Evolutionary conservation across 2,797 vertebrate genomes (phyloP).

Genomic region (Triplophysa yarkandensis): DNA sequence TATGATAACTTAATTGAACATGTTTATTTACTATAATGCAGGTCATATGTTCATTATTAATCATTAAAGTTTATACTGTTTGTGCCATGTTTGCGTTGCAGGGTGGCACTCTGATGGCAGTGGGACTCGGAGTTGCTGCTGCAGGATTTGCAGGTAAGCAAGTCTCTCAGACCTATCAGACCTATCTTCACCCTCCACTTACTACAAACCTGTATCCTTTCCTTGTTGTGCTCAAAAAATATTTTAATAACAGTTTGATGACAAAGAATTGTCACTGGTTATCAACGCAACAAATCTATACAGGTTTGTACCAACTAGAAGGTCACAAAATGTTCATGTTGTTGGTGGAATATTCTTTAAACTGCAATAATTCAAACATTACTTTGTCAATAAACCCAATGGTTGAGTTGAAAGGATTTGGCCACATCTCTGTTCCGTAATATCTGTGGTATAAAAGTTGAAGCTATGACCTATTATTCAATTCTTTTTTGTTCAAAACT

Average conservation of each 20-base stretch:
- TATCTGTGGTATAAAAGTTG: constrained; percentile 5
- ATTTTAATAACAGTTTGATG: too few relatives aligned
- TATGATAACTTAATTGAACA: not conserved
- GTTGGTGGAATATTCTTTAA: too few relatives aligned
- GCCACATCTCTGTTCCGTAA: not conserved
- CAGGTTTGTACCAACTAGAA: too few relatives aligned
- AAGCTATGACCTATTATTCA: constrained; percentile 4
- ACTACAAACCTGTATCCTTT: too few relatives aligned
- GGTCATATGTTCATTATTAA: not conserved
- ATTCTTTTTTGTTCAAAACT: not conserved
- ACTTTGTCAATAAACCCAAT: not conserved
- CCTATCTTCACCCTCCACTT: too few relatives aligned
- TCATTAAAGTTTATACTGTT: not conserved
- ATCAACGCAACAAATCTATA: too few relatives aligned
- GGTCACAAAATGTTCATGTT: too few relatives aligned
- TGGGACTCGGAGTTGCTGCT: constrained; percentile 87
- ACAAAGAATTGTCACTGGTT: too few relatives aligned
- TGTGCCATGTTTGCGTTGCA: constrained; percentile 57
- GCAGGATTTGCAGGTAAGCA: constrained; percentile 86
- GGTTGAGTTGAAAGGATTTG: not conserved
- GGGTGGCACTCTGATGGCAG: constrained; percentile 82
- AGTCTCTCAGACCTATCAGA: too few relatives aligned
- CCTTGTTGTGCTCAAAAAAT: too few relatives aligned
- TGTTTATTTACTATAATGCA: not conserved
- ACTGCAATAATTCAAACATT: not conserved